Base-by-base conservation (phyloP, 2,797 vertebrate genomes). In the Gymnopithys bicolor region DNA sequence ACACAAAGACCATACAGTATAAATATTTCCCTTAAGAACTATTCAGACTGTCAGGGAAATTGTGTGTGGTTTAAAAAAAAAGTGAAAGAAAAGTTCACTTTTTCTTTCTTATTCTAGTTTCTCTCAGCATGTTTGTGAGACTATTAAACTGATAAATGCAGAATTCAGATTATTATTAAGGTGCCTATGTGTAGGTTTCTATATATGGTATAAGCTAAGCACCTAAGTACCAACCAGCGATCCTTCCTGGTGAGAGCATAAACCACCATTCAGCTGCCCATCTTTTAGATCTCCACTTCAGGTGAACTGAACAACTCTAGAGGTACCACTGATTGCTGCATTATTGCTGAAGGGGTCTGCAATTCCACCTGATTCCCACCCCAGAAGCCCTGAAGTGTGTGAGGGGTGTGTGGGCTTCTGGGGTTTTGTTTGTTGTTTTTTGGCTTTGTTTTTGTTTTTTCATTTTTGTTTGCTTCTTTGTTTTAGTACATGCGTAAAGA, bases 1-100 rank as follows among this genome's bases (percentile, higher is more conserved):
- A 64, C 41, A 62, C 13, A 30, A 69, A 52, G 55, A 51, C 16
- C 33, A 35, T 17, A 25, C 3, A 43, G 16, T 14, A 49, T 32
- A 12, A 60, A 41, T 49, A 84, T 27, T 45, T 39, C 33, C 43
- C 9, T 56, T 73, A 32, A 37, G 24, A 78, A 93, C 33, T 13
- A 41, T 73, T 73, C 37, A 84, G 24, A 16, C 19, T 84, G 9
- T 23, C 37, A 89, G 25, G n/a, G 28, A 69, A 68, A 71, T 32
- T 25, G 13, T 8, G 3, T 2, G 19, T 35, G 11, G 41, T n/a
- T 45, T 32, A 32, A 63, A 28, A 43, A 37, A 35, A 62, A 41
- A 22, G 4, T 13, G 8, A 9, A 55, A 73, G 41, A 37, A 62
- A 59, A 5, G 6, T 24, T 1, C 2, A 2, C 2, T 43, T 55